Percentiles rank a stretch among this genome's conserved stretches.
These are phyloP conservation scores for Drosophila prosaltans DNA, from an alignment of 1,140 invertebrate genomes.

Conservation along the genomic window DNA sequence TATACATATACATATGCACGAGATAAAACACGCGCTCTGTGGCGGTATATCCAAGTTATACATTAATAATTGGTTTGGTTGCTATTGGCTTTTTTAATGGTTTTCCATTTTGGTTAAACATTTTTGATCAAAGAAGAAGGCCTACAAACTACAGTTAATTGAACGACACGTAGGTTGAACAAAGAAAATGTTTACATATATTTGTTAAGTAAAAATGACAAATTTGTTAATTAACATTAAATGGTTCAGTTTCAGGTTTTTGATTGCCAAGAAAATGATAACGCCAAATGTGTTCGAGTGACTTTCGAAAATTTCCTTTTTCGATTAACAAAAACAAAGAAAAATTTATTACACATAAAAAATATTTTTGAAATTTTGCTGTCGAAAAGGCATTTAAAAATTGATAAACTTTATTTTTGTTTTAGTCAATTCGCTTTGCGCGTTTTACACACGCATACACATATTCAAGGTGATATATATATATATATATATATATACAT, in stretches of 20 bases:
- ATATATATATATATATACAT: too few relatives aligned
- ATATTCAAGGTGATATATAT: neutral
- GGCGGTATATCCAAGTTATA: conserved; percentile 22
- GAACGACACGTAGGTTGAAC: conserved; percentile 16
- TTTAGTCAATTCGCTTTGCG: conserved; percentile 18
- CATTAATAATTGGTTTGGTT: conserved; percentile 31
- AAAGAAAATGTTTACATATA: conserved; percentile 16
- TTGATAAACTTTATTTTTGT: conserved; percentile 18
- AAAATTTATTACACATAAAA: conserved; percentile 3
- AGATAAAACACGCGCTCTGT: conserved; percentile 5
- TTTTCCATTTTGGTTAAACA: conserved; percentile 38
- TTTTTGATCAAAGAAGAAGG: conserved; percentile 37
- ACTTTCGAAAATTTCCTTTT: conserved; percentile 14
- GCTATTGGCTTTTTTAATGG: conserved; percentile 27
- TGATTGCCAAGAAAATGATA: conserved; percentile 9
- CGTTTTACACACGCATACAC: conserved; percentile 1
- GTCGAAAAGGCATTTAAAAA: conserved; percentile 22
- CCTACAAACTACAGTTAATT: conserved; percentile 38
- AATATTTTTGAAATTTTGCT: neutral
- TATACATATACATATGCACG: conserved; percentile 17
- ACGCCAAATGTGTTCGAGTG: neutral
- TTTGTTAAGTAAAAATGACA: conserved; percentile 57
- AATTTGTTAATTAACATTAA: conserved; percentile 71
- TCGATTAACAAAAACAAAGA: conserved; percentile 10
- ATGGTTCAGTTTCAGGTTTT: conserved; percentile 46